Conservation (phyloP, 2,888 invertebrate genomes). For the Alcis repandata region DNA sequence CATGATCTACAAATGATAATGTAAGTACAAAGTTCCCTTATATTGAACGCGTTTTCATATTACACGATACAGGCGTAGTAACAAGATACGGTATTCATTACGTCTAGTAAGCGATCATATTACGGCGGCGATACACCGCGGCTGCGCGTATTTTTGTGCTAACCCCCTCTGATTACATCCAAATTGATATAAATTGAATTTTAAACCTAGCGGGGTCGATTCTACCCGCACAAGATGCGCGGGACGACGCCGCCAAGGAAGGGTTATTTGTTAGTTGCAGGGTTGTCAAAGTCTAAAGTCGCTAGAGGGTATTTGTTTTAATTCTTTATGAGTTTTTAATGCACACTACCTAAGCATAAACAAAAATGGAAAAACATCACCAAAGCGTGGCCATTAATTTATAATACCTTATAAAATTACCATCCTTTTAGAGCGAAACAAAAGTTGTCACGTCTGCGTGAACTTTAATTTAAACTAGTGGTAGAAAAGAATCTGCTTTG, state of each 20-base stretch:
- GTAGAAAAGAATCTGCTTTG: too few relatives aligned
- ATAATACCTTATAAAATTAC: too few relatives aligned
- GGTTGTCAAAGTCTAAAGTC: constrained; percentile 65
- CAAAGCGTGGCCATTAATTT: too few relatives aligned
- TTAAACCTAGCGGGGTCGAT: constrained; percentile 77
- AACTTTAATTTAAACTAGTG: too few relatives aligned
- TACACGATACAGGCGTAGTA: constrained; percentile 12
- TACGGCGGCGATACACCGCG: constrained; percentile 65
- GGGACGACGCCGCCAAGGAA: constrained; percentile 58
- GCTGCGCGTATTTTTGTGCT: constrained; percentile 78
- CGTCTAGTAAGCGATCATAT: constrained; percentile 68
- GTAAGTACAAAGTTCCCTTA: background rate
- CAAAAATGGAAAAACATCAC: too few relatives aligned
- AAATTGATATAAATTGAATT: constrained; percentile 87
- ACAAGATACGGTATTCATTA: constrained; percentile 41
- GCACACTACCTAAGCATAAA: too few relatives aligned
- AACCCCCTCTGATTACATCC: constrained; percentile 80
- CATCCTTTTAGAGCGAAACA: too few relatives aligned
- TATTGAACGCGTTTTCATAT: constrained; percentile 16
- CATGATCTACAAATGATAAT: background rate
- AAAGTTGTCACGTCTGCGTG: too few relatives aligned
- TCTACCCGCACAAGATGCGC: constrained; percentile 63
- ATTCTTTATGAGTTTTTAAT: too few relatives aligned
- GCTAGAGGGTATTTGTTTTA: too few relatives aligned
- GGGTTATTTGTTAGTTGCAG: constrained; percentile 75